These are phyloP conservation scores for Drosophila nigrodunni DNA, from an alignment of 1,140 invertebrate genomes.

Conservation along the genomic window DNA sequence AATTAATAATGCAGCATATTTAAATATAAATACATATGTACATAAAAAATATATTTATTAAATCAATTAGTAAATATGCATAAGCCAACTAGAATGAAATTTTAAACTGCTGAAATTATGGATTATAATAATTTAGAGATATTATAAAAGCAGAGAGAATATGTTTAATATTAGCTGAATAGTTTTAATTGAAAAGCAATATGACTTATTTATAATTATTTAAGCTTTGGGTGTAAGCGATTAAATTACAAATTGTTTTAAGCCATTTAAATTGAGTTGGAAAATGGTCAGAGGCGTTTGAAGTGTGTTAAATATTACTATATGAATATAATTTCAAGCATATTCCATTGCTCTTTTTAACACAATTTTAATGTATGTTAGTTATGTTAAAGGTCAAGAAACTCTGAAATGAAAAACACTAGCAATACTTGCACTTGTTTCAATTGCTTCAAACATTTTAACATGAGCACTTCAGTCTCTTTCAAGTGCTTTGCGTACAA, in stretches of 20 bases:
- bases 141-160: slow-evolving; percentile 1
- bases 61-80: slow-evolving; percentile 62
- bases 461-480: neutral
- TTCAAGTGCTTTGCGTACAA: slow-evolving; percentile 1
- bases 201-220: slow-evolving; percentile 15
- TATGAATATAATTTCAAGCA: too few relatives aligned
- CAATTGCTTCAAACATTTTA: neutral
- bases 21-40: slow-evolving; percentile 8
- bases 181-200: slow-evolving; percentile 15
- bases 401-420: neutral
- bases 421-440: neutral
- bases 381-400: too few relatives aligned
- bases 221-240: neutral
- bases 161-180: slow-evolving; percentile 24
- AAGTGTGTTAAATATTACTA: too few relatives aligned
- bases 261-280: neutral
- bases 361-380: too few relatives aligned
- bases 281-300: too few relatives aligned
- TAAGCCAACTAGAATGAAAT: slow-evolving; percentile 31
- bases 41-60: slow-evolving; percentile 52
- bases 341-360: too few relatives aligned
- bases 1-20: slow-evolving; percentile 55
- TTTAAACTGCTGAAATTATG: slow-evolving; percentile 50
- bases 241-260: neutral
- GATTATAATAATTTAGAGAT: slow-evolving; percentile 42